Base-by-base conservation (phyloP, 1,140 invertebrate species). In the Pseudomyrmex dendroicus region DNA sequence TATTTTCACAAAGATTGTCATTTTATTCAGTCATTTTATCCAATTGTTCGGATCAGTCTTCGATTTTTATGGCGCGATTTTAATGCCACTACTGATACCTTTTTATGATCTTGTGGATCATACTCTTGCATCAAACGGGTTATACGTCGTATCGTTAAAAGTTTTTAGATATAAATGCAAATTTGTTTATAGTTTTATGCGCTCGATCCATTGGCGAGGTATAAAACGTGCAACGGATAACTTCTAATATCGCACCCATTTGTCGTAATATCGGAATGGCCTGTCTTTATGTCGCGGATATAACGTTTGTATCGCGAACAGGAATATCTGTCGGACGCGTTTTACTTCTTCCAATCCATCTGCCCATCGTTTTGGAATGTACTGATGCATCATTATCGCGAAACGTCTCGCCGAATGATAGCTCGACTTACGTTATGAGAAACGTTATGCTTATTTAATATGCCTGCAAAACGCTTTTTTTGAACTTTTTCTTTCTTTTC, bases 401-500 rank as follows among this genome's bases (percentile, higher is more conserved):
- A 57, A 56, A 73, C 44, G 56, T 54, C 61, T 46, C 54, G 46
- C 50, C 17, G 50, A 57, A 9, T 67, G 63, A 77, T 54, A 54
- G 59, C 52, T 35, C 67, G 59, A 12, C 20, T 22, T 50, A 62
- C 83, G 63, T 74, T 73, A 68, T 73, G 70, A 86, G 72, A 54
- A 63, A 85, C n/a, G n/a, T n/a, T n/a, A n/a, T 85, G 63, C 46
- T 87, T 83, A 83, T 76, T 87, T 72, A 67, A 83, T 72, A 73
- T 86, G 0, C 5, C 57, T 77, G 22, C 66, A 61, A 72, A 86
- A 67, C 72, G 72, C 64, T 20, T 66, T 35, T 59, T 59, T 50
- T 48, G n/a, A 13, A 48, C 59, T 73, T 82, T 78, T 78, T 62
- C 25, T 35, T 61, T 61, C 46, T 35, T 35, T 35, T 35, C 5